Percentiles rank a stretch among this genome's conserved stretches.
phyloP scores from a whole-genome alignment of 2,113 vertebrate species.

The Poeciliopsis turrubarensis region DNA sequence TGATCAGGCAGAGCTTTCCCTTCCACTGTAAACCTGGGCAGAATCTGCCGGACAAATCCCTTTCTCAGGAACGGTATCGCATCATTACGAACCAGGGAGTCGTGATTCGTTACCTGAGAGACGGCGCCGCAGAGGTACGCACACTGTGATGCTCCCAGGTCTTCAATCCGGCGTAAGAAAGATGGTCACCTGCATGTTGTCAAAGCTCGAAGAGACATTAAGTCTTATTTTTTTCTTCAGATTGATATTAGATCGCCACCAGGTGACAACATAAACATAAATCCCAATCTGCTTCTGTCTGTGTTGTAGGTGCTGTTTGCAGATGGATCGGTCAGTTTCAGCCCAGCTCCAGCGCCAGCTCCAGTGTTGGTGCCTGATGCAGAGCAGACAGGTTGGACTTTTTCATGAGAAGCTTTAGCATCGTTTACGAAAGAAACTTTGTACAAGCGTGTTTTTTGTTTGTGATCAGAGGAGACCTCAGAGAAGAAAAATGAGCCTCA shows the following conservation, averaged over 20 bases:
- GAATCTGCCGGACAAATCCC: constrained; percentile 51
- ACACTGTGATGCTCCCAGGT: background rate
- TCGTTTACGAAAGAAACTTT: background rate
- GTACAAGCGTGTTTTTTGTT: background rate
- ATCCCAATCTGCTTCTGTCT: background rate
- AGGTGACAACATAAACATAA: background rate
- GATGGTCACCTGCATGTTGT: background rate
- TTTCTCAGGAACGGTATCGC: constrained; percentile 83
- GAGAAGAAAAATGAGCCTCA: constrained; percentile 20
- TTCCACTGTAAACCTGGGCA: constrained; percentile 40
- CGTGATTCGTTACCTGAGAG: constrained; percentile 86
- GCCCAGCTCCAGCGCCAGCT: constrained; percentile 84
- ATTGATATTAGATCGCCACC: background rate
- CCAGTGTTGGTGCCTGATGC: constrained; percentile 48
- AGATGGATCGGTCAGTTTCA: constrained; percentile 86
- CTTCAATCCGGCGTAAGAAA: background rate
- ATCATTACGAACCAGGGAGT: constrained; percentile 86
- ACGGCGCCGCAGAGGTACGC: constrained; percentile 87
- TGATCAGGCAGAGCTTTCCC: constrained; percentile 87
- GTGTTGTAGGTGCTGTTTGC: constrained; percentile 89
- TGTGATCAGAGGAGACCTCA: constrained; percentile 48
- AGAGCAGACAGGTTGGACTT: constrained; percentile 79
- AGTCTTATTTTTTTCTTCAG: too few species aligned
- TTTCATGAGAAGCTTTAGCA: background rate
- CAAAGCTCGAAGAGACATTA: background rate